A percentile compares a stretch with the other conserved stretches of the same genome.
Evolutionary conservation across 2,113 vertebrate species (phyloP).

Genomic region (Erinaceus europaeus): DNA sequence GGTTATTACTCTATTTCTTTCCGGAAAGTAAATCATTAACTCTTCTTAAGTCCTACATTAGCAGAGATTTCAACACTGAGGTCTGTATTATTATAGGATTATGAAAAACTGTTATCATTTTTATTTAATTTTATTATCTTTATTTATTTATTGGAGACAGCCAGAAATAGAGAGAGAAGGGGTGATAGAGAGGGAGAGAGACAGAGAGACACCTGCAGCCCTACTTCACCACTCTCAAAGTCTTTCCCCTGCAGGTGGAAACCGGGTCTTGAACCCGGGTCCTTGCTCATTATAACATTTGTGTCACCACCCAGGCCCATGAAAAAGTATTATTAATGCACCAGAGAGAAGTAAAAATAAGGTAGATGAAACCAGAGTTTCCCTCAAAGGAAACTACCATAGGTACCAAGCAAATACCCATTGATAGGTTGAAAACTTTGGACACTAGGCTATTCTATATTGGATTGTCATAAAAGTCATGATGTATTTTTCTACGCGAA

Average conservation of each 20-base stretch:
- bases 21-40: neutral
- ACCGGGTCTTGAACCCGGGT: too few relatives aligned
- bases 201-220: too few relatives aligned
- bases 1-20: constrained; percentile 22
- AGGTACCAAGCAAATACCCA: neutral
- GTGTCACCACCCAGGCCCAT: too few relatives aligned
- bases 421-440: neutral
- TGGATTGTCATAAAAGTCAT: too few relatives aligned
- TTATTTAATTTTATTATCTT: too few relatives aligned
- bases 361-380: neutral
- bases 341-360: constrained; percentile 1
- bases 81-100: neutral
- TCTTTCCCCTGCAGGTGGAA: too few relatives aligned
- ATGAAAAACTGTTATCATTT: constrained; percentile 18
- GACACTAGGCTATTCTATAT: neutral
- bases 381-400: neutral
- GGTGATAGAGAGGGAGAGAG: too few relatives aligned
- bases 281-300: too few relatives aligned
- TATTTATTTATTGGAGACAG: too few relatives aligned
- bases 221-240: too few relatives aligned
- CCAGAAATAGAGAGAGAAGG: too few relatives aligned
- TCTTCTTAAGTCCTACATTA: neutral
- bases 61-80: neutral
- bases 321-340: neutral
- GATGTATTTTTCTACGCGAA: too few relatives aligned